Evolutionary conservation across 2,113 vertebrate genomes (phyloP).

Genomic region (Ailurus styani): DNA sequence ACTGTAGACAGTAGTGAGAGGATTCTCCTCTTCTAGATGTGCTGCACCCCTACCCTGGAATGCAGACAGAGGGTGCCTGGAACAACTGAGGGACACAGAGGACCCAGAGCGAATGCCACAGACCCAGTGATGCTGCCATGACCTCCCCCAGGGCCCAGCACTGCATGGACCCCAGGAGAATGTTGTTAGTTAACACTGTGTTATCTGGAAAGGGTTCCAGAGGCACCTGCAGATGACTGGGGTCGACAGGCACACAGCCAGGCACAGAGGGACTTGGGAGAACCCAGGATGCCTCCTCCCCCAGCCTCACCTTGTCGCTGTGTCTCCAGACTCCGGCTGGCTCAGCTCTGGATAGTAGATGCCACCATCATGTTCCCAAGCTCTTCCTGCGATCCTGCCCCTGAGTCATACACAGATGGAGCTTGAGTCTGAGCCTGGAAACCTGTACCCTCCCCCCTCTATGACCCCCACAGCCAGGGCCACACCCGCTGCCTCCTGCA

Average conservation of each 20-base stretch:
- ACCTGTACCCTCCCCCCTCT: not conserved
- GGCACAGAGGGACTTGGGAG: not conserved
- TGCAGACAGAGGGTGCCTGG: too few species aligned
- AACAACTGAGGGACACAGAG: too few species aligned
- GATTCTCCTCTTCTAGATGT: not conserved
- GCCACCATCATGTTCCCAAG: too few species aligned
- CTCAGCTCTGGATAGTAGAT: not conserved
- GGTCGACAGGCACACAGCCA: too few species aligned
- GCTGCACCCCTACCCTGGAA: too few species aligned
- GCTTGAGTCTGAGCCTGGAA: not conserved
- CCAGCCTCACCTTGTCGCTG: not conserved
- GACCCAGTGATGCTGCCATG: not conserved
- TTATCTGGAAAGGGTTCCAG: not conserved
- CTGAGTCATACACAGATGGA: not conserved
- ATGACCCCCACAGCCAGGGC: too few species aligned
- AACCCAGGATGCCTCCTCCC: not conserved
- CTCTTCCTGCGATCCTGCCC: not conserved
- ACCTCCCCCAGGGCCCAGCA: not conserved
- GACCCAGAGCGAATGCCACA: not conserved
- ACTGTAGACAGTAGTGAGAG: not conserved
- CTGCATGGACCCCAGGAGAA: not conserved
- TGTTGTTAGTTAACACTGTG: not conserved
- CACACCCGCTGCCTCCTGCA: too few species aligned
- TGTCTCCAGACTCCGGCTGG: not conserved
- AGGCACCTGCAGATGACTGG: not conserved